Percentiles rank a stretch among this genome's conserved stretches.
phyloP scores from a whole-genome alignment of 2,888 invertebrate species.

The Pachymerium ferrugineum region DNA sequence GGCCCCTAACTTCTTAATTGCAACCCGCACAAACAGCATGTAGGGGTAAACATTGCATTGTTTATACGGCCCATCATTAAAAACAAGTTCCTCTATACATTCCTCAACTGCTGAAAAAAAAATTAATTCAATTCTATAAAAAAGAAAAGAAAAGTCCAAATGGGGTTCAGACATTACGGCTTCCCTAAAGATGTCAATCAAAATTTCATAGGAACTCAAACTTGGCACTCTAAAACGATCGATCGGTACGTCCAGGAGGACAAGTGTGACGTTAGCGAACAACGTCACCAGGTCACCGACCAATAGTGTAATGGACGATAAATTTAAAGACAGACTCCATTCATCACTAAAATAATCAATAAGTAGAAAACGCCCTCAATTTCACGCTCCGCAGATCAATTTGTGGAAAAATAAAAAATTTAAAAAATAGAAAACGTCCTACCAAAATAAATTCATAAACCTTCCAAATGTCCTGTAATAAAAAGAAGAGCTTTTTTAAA shows the following conservation, averaged over 20 bases:
- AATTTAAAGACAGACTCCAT: slow-evolving; percentile 24
- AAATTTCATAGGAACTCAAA: background rate
- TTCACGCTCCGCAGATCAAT: slow-evolving; percentile 13
- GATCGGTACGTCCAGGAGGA: background rate
- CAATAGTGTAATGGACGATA: slow-evolving; percentile 24
- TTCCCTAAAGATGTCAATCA: slow-evolving; percentile 1
- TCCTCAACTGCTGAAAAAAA: too few species aligned
- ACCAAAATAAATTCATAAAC: background rate
- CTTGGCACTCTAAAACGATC: background rate
- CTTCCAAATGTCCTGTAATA: too few species aligned
- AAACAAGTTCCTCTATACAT: background rate
- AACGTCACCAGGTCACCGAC: slow-evolving; percentile 14
- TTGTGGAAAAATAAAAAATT: background rate
- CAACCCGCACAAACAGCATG: background rate
- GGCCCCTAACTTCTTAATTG: background rate
- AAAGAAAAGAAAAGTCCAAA: background rate
- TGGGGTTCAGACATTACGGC: background rate
- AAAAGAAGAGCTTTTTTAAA: background rate
- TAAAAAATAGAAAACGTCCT: background rate
- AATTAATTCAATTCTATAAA: too few species aligned
- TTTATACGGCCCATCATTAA: background rate
- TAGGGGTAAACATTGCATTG: background rate
- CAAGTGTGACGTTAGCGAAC: background rate
- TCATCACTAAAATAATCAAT: slow-evolving; percentile 27
- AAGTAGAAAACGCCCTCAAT: slow-evolving; percentile 21